Conservation (phyloP, 2,113 vertebrate genomes). For the rat (Rattus norvegicus) region DNA sequence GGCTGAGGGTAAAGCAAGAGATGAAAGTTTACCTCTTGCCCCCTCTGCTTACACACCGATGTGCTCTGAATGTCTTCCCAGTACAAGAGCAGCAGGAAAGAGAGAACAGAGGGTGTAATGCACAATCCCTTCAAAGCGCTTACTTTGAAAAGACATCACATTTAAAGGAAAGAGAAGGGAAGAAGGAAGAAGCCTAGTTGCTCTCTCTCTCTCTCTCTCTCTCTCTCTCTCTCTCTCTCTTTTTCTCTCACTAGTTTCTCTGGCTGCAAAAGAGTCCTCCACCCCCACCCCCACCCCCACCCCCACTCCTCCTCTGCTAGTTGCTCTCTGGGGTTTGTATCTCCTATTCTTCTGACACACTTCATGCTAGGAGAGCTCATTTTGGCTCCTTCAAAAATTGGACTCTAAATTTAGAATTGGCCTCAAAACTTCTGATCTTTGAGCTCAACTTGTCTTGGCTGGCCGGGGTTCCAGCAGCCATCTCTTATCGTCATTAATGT, state of each 20-base stretch:
- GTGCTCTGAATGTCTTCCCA: neutral
- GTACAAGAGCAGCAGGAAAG: neutral
- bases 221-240: conserved; percentile 3
- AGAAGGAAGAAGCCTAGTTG: neutral
- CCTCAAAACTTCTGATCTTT: conserved; percentile 82
- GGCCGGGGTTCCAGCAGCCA: conserved; percentile 26
- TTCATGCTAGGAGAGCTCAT: conserved; percentile 68
- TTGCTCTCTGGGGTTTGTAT: neutral
- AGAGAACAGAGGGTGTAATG: neutral
- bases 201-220: conserved; percentile 42
- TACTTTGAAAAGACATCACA: conserved; percentile 48
- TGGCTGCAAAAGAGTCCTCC: neutral
- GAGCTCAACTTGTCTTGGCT: conserved; percentile 76
- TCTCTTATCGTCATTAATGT: conserved; percentile 62
- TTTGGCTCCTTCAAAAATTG: conserved; percentile 72
- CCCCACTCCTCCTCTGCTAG: neutral
- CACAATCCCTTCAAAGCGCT: neutral
- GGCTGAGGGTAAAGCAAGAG: neutral
- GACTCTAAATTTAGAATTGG: conserved; percentile 80
- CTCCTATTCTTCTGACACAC: conserved; percentile 71
- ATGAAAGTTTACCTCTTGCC: neutral
- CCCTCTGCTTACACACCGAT: neutral
- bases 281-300: neutral
- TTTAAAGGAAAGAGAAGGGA: neutral
- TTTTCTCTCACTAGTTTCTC: neutral